Percentiles rank a stretch among this genome's conserved stretches.
These are phyloP conservation scores for Polietes domitor DNA, from an alignment of 2,888 invertebrate species.

Conservation along the genomic window DNA sequence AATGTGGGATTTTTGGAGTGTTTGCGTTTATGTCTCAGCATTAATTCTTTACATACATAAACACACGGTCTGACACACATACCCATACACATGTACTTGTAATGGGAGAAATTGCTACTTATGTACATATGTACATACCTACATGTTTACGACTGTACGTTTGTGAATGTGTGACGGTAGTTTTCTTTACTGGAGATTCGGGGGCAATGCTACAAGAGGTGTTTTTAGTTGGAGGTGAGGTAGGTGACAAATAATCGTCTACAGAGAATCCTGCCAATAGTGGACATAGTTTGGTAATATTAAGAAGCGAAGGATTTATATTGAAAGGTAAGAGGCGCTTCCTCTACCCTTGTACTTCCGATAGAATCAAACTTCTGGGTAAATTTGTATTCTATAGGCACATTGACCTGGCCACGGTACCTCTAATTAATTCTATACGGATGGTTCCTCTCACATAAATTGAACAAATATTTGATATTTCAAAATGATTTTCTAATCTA, in stretches of 20 bases:
- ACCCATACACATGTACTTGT: neutral
- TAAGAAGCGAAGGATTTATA: too few species aligned
- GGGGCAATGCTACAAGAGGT: neutral
- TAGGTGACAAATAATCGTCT: neutral
- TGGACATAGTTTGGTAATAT: too few species aligned
- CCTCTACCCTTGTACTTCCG: too few species aligned
- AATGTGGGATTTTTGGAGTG: constrained; percentile 53
- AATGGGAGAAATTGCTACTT: constrained; percentile 38
- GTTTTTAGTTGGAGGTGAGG: neutral
- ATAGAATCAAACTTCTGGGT: too few species aligned
- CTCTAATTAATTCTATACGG: too few species aligned
- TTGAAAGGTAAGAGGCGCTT: too few species aligned
- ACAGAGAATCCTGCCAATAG: too few species aligned
- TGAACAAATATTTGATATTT: too few species aligned
- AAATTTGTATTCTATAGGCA: too few species aligned
- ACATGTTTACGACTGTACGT: neutral
- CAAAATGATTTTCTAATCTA: too few species aligned
- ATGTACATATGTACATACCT: neutral
- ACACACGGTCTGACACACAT: neutral
- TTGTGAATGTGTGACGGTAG: neutral
- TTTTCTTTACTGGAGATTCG: neutral
- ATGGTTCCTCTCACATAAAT: too few species aligned
- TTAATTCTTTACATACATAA: constrained; percentile 49
- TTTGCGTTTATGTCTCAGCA: constrained; percentile 61
- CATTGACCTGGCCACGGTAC: too few species aligned